Conservation (phyloP, 2,797 vertebrate species). For the Sparus aurata region DNA sequence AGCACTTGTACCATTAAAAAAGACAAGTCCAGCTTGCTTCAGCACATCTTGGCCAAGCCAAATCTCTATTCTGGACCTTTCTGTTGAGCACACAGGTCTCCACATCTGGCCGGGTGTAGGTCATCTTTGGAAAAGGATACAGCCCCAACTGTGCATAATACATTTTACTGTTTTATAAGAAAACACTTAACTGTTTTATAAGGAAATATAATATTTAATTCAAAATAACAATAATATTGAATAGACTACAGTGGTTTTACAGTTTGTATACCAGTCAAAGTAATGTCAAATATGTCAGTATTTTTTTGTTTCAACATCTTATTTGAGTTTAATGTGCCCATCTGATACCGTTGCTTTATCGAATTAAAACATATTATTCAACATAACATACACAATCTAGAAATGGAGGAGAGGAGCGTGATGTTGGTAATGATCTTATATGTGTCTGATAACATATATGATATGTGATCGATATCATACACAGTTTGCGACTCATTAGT, state of each 20-base stretch:
- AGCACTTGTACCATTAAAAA: constrained; percentile 59
- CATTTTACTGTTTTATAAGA: constrained; percentile 55
- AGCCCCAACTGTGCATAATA: constrained; percentile 50
- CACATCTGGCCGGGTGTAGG: constrained; percentile 42
- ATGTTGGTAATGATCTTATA: constrained; percentile 55
- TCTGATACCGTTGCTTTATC: constrained; percentile 35
- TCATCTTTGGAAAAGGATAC: constrained; percentile 48
- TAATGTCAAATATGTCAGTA: constrained; percentile 35
- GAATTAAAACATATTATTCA: constrained; percentile 29
- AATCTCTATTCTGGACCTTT: constrained; percentile 57
- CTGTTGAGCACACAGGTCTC: constrained; percentile 36
- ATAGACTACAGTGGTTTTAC: constrained; percentile 41
- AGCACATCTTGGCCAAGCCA: constrained; percentile 88
- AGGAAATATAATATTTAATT: constrained; percentile 59
- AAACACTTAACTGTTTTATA: constrained; percentile 55
- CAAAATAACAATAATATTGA: constrained; percentile 61
- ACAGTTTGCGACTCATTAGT: constrained; percentile 20
- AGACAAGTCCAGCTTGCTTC: constrained; percentile 98
- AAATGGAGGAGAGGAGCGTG: constrained; percentile 50
- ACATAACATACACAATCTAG: constrained; percentile 48
- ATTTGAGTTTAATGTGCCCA: constrained; percentile 6
- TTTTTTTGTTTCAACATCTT: constrained; percentile 37
- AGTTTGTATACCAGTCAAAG: constrained; percentile 32
- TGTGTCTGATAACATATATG: constrained; percentile 59
- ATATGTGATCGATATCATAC: constrained; percentile 49